Evolutionary conservation across 2,888 invertebrate species (phyloP).

Genomic region (Polymixis lichenea): DNA sequence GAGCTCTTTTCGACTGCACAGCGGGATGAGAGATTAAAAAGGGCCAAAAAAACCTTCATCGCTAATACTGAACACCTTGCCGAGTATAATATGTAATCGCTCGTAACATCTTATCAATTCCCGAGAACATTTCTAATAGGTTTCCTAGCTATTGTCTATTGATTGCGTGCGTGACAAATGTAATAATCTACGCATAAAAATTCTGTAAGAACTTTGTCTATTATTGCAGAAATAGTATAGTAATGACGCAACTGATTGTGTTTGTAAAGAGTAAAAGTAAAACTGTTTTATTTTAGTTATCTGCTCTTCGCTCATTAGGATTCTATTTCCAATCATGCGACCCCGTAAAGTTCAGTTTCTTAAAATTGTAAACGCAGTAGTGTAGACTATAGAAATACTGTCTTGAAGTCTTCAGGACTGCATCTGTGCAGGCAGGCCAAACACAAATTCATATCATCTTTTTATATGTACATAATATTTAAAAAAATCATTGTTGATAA

Average conservation of each 20-base stretch:
- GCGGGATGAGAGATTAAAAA: slow-evolving; percentile 68
- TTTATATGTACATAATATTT: neutral
- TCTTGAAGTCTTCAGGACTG: neutral
- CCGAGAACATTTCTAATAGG: slow-evolving; percentile 50
- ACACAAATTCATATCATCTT: neutral
- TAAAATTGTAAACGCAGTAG: neutral
- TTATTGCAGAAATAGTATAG: slow-evolving; percentile 31
- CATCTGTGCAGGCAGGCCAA: neutral
- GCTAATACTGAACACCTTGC: slow-evolving; percentile 55
- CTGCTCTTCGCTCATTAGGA: neutral
- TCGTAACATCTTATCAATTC: slow-evolving; percentile 60
- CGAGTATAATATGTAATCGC: slow-evolving; percentile 45
- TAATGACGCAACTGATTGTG: slow-evolving; percentile 48
- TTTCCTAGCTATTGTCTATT: slow-evolving; percentile 59
- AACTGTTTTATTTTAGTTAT: neutral
- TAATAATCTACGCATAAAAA: slow-evolving; percentile 36
- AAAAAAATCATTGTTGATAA: slow-evolving; percentile 7
- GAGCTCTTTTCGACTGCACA: slow-evolving; percentile 69
- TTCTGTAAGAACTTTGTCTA: slow-evolving; percentile 52
- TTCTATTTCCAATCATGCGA: neutral
- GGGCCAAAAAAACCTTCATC: slow-evolving; percentile 38
- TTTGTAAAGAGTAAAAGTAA: slow-evolving; percentile 42
- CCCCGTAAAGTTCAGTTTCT: neutral
- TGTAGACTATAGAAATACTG: neutral
- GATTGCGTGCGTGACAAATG: slow-evolving; percentile 54